Base-by-base conservation (phyloP, 2,888 invertebrate genomes). In the Drosophila trichaetosa region DNA sequence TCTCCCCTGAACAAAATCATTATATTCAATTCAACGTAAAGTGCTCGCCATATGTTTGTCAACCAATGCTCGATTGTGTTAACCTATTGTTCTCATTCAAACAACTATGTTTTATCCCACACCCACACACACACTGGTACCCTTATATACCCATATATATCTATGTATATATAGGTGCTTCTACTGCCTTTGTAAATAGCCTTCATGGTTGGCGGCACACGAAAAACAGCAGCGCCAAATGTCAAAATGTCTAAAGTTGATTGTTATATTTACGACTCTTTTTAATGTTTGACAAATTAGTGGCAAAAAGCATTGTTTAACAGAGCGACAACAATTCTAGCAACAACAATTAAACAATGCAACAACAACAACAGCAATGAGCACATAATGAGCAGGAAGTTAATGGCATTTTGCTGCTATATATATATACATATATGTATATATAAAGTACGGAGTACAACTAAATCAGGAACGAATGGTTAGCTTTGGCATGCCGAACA, bases 211-310 rank as follows among this genome's bases (percentile, higher is more conserved):
- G 69, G 79, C 56, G 48, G 60, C 73, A 72, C 83, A 68, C 74
- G 70, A 75, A 83, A 72, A 67, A 70, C 67, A 68, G 51, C 77
- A 71, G 71, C 75, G 70, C 71, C 75, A 75, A 87, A 85, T 89
- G 84, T 80, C 84, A 72, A 77, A 89, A 89, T 78, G 87, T 85
- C 73, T 73, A 84, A 70, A 74, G 84, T 82, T 87, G 89, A 89
- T 89, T 89, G 85, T 87, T 87, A 79, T 87, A 89, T 89, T 87
- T 87, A 89, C 89, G 87, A 87, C 87, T 76, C 73, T 80, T 75
- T 78, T 82, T 83, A 87, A 87, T 85, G 87, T 76, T 85, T 87
- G 85, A 84, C 87, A 87, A 89, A 87, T 87, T 89, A 89, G 87
- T 79, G 70, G 66, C 79, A 80, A 60, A 68, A 68, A 70, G 69